These are phyloP conservation scores for Agrochola macilenta DNA, from an alignment of 2,888 invertebrate genomes.

Conservation along the genomic window DNA sequence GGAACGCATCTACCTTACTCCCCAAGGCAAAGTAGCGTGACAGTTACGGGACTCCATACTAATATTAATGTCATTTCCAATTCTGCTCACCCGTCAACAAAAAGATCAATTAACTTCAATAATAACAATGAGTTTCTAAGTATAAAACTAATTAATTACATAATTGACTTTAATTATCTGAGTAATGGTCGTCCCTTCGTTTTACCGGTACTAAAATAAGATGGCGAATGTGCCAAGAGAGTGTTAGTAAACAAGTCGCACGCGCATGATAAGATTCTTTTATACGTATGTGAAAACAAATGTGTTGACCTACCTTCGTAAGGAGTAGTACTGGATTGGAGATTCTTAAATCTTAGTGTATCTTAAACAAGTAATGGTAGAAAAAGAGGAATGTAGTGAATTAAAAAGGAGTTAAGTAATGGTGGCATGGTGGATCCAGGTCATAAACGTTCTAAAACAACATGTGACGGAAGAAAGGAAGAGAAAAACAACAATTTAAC, in stretches of 20 bases:
- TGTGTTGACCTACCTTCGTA: slow-evolving; percentile 34
- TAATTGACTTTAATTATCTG: slow-evolving; percentile 43
- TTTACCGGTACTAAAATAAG: slow-evolving; percentile 42
- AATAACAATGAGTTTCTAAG: slow-evolving; percentile 27
- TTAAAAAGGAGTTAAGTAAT: not conserved
- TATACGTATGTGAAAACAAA: slow-evolving; percentile 32
- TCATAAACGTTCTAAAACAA: not conserved
- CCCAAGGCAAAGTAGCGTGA: not conserved
- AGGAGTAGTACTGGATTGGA: not conserved
- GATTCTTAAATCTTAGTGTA: not conserved
- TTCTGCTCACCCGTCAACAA: slow-evolving; percentile 6
- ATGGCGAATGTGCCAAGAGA: slow-evolving; percentile 52
- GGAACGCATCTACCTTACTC: slow-evolving; percentile 6
- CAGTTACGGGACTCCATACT: slow-evolving; percentile 17
- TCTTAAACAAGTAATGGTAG: not conserved
- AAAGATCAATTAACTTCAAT: slow-evolving; percentile 19
- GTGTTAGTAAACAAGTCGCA: slow-evolving; percentile 55
- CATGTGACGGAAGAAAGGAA: not conserved
- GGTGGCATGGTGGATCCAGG: not conserved
- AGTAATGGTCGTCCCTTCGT: slow-evolving; percentile 35
- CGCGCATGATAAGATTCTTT: slow-evolving; percentile 45
- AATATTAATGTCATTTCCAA: slow-evolving; percentile 1
- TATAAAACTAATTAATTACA: slow-evolving; percentile 34
- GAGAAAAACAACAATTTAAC: not conserved
- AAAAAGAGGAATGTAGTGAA: not conserved